Base-by-base conservation (phyloP, 2,113 vertebrate species). In the Neodon shergylaensis region DNA sequence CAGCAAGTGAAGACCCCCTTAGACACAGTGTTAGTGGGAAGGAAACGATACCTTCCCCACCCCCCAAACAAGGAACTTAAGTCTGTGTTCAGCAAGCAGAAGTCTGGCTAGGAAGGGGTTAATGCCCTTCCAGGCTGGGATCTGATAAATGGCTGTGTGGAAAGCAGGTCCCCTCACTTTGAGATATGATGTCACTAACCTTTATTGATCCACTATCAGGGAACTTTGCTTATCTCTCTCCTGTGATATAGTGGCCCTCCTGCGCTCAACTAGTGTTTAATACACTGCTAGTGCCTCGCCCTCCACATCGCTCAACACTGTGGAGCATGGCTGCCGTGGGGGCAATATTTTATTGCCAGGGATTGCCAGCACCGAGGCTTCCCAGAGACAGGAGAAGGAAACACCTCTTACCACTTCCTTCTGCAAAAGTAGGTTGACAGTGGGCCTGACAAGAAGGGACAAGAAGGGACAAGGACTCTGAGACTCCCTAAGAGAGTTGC, bases 131-230 rank as follows among this genome's bases (percentile, higher is more conserved):
- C 96, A 97, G 98, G 93, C 98, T 97, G 95, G 92, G 97, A 98
- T 99, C 99, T 99, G 99, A 99, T 99, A 99, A 99, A 99, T 98
- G 98, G 98, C 99, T 98, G 97, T 98, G 98, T 98, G 99, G 99
- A 99, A 99, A 99, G 98, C 99, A 98, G 98, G 99, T 98, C 98
- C 99, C 99, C 99, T 99, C 99, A 99, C 99, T 99, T 98, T 99
- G 99, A 99, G 99, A 99, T 99, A 99, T 99, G 99, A 99, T 99
- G 99, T 99, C 99, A 99, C 99, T 99, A 99, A 99, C 99, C 99
- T 99, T 99, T 99, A 99, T 99, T 99, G 99, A 99, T 99, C 99
- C 98, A 98, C 98, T 98, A 99, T 98, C 98, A 98, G 98, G 98
- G 99, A 99, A 99, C 98, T 98, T 98, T 99, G 98, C 99, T 99